Base-by-base conservation (phyloP, 2,797 vertebrate genomes). In the Alosa sapidissima region DNA sequence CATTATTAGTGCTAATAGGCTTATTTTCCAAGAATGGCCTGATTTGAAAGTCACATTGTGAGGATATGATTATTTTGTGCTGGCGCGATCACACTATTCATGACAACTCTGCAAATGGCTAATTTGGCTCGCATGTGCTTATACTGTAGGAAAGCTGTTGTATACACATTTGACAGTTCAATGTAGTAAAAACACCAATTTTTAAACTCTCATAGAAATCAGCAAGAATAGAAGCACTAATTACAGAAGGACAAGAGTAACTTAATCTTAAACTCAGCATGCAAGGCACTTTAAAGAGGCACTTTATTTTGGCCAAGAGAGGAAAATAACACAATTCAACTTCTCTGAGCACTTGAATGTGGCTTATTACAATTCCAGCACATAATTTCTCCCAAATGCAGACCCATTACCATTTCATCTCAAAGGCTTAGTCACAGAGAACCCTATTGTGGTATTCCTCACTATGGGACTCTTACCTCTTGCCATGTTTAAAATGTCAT, bases 381-480 rank as follows among this genome's bases (percentile, higher is more conserved):
- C 14, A 45, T 47, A 47, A 47, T 21, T 41, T 78, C 72, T 14
- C 41, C 72, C 41, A 47, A 72, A 65, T 24, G 19, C 60, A 14
- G 72, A 41, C 36, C 68, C 14, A 75, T 45, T 75, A 6, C 33
- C 68, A 75, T 45, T 41, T 75, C 33, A 45, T 75, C 72, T 78
- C 36, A 19, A 78, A 78, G 36, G 72, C 72, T 78, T 78, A 83
- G 72, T 85, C 81, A 28, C 55, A 28, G 41, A 33, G 82, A 82
- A 47, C 72, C 58, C 47, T 54, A 83, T 86, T 86, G 82, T 82
- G 51, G 51, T 8, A n/a, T 60, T 84, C 84, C 52, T 84, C 85
- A 81, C 87, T 33, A 28, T 72, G 28, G 65, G 65, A 72, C 65
- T 72, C 11, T 28, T 28, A 28, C 28, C 28, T 28, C 28, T 28